These are phyloP conservation scores for Pyrgus malvae DNA, from an alignment of 2,888 invertebrate genomes.

Conservation along the genomic window DNA sequence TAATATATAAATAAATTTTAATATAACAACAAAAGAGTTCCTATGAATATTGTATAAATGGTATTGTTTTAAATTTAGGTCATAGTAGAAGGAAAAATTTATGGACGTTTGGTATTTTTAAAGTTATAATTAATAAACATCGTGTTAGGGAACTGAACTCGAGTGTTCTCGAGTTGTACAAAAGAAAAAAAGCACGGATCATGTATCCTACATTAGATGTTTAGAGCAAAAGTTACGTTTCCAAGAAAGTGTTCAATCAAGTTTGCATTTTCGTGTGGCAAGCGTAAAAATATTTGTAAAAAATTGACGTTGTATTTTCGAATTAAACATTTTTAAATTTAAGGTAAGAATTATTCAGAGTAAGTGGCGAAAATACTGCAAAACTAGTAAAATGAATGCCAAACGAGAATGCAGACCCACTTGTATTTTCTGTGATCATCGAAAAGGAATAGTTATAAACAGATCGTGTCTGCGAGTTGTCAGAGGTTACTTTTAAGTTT, in stretches of 20 bases:
- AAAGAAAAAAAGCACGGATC: constrained; percentile 74
- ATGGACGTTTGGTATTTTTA: constrained; percentile 80
- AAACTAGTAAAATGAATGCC: constrained; percentile 35
- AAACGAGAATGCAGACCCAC: constrained; percentile 46
- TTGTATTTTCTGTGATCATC: constrained; percentile 74
- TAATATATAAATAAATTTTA: constrained; percentile 79
- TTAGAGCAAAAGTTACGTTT: constrained; percentile 78
- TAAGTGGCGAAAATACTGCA: constrained; percentile 40
- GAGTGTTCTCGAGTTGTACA: constrained; percentile 62
- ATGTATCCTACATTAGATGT: constrained; percentile 78
- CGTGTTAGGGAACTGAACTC: constrained; percentile 69
- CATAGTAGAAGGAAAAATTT: constrained; percentile 80
- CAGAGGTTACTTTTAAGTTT: constrained; percentile 74
- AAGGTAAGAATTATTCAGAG: constrained; percentile 50
- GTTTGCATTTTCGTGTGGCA: constrained; percentile 48
- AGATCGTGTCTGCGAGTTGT: constrained; percentile 68
- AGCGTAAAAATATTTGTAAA: constrained; percentile 48
- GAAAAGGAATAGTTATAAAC: constrained; percentile 69
- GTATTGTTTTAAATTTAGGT: constrained; percentile 82
- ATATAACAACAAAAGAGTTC: constrained; percentile 82
- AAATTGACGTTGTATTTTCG: constrained; percentile 58
- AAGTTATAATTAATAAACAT: constrained; percentile 74
- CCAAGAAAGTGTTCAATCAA: constrained; percentile 77
- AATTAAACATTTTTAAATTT: constrained; percentile 52
- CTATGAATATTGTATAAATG: constrained; percentile 81